Conservation (phyloP, 1,140 invertebrate genomes). For the Batillaria attramentaria region DNA sequence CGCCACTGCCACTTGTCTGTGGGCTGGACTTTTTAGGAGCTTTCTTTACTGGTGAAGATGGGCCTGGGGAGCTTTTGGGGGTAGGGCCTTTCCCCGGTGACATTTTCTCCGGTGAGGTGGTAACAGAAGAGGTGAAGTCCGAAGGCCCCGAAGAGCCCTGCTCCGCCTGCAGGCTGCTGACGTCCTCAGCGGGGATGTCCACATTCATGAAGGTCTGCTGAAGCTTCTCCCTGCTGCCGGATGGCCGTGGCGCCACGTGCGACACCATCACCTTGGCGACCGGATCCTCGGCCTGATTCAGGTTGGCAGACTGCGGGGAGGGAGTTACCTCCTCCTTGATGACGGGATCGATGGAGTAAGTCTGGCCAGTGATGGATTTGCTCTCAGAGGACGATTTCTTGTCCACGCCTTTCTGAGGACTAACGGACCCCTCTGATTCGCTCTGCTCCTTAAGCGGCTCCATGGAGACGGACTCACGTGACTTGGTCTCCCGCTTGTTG, state of each 20-base stretch:
- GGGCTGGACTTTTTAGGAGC: not conserved
- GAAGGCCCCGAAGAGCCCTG: not conserved
- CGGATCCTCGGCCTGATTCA: not conserved
- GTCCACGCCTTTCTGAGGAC: not conserved
- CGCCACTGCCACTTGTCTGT: not conserved
- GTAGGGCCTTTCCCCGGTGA: not conserved
- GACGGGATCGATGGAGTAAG: conserved; percentile 3
- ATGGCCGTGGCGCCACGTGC: conserved; percentile 7
- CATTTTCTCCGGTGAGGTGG: conserved; percentile 1
- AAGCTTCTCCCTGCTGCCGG: conserved; percentile 13
- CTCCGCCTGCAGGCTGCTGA: conserved; percentile 17
- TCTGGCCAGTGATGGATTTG: not conserved
- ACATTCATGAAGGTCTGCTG: conserved; percentile 26
- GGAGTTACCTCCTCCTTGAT: not conserved
- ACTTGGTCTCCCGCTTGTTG: conserved; percentile 34
- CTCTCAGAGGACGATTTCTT: not conserved
- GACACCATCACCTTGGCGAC: conserved; percentile 24
- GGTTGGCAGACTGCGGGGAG: not conserved
- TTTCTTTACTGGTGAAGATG: not conserved
- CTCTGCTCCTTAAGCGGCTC: conserved; percentile 53
- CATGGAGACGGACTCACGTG: conserved; percentile 47
- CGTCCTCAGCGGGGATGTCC: conserved; percentile 25
- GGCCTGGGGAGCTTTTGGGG: not conserved
- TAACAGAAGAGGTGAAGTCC: not conserved
- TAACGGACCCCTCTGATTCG: conserved; percentile 33